phyloP scores from a whole-genome alignment of 37 sponge, comb jelly and placozoan species.

The Chondrosia reniformis region DNA sequence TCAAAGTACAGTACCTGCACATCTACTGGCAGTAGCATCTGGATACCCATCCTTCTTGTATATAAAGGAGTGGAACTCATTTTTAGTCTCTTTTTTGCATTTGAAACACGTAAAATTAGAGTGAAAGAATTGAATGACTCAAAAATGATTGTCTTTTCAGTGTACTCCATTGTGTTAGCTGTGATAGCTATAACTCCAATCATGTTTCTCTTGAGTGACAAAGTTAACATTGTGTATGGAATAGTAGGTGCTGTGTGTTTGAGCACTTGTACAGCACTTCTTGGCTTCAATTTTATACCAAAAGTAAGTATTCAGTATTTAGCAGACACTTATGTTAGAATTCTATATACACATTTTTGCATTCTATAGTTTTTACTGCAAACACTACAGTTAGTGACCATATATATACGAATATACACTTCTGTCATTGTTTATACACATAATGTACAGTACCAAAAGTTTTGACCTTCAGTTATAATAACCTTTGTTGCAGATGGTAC shows the following conservation, averaged over 20 bases:
- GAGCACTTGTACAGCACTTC: background rate
- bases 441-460: too few species aligned
- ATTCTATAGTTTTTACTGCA: too few species aligned
- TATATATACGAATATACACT: too few species aligned
- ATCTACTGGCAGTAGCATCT: background rate
- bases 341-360: too few species aligned
- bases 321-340: too few species aligned
- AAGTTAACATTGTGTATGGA: slow-evolving; percentile 26
- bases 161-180: slow-evolving; percentile 51
- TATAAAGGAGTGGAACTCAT: slow-evolving; percentile 51
- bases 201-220: slow-evolving; percentile 8
- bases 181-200: slow-evolving; percentile 44
- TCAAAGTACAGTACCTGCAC: background rate
- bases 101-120: slow-evolving; percentile 60
- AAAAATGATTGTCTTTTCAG: slow-evolving; percentile 49
- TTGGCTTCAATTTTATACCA: background rate
- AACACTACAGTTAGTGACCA: too few species aligned
- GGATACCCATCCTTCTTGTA: slow-evolving; percentile 34
- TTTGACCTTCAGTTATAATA: too few species aligned
- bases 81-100: slow-evolving; percentile 58
- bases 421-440: too few species aligned
- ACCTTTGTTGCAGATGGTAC: background rate
- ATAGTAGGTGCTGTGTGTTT: slow-evolving; percentile 37
- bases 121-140: slow-evolving; percentile 55
- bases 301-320: too few species aligned